Evolutionary conservation across 2,888 invertebrate species (phyloP), one percentile per base, ranked within the genome.

Genomic region (Halocaridina rubra): DNA sequence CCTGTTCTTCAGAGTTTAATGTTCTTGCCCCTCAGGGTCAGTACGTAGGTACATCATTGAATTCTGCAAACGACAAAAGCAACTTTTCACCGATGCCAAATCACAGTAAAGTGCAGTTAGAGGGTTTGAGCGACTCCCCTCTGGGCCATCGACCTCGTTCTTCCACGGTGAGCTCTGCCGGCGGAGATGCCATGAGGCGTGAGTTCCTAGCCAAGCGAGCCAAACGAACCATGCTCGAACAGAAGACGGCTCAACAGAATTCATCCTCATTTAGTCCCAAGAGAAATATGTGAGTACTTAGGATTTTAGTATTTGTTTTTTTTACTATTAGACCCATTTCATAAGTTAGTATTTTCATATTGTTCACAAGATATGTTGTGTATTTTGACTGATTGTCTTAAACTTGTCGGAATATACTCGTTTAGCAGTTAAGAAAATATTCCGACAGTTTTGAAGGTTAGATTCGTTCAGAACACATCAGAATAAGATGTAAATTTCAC

Each of bases 61-160:
- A 32, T 29, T 7, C 32, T 16, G 27, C 27, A 3, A 1, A 27
- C 2, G 76, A 77, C 32, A 77, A 59, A 33, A 30, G 19, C 29
- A 59, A 61, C 22, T 10, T 59, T 30, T 59, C 19, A 24, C 72
- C 67, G 33, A 33, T 74, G 59, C 33, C 67, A n/a, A 39, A 32
- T 16, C 76, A 67, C 8, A 29, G 67, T 10, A 72, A 85, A 22
- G 81, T 81, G 29, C 84, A 78, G n/a, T 33, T 84, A 74, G 88
- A 88, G 32, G 84, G 84, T 5, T 57, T 88, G 3, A 88, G 86
- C 69, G 88, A 88, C 39, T 88, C 88, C 16, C 88, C 84, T 3
- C 46, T 84, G 27, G 75, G 84, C n/a, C 75, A 84, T 46, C 82
- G 88, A 19, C 80, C 84, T 19, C 71, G 88, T 1, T 88, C 88